Evolutionary conservation across 1,140 invertebrate species (phyloP), one percentile per base, ranked within the genome.

Genomic region (Myzus persicae): DNA sequence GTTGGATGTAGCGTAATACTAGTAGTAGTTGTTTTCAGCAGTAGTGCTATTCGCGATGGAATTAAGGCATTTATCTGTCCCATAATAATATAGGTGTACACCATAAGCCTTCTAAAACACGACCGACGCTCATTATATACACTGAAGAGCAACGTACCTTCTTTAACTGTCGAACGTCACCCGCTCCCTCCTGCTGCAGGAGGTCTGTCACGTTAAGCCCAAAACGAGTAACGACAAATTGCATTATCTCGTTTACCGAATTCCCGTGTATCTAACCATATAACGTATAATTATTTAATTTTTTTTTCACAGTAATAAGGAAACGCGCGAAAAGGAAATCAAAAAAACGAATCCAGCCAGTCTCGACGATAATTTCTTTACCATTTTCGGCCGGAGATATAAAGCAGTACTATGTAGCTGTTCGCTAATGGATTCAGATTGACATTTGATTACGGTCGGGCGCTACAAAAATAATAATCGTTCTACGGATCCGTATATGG

Each of bases 391-490:
- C 40, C 0, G 2, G 40, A 84, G 9, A 84, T 42, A 84, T 26
- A 84, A 26, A 40, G 24, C 76, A 36, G 0, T 14, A 76, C 20
- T 20, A 82, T 14, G 82, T 40, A 14, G 82, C n/a, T n/a, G 82
- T 82, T 40, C 9, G 82, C 40, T 84, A 84, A 84, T 84, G 82
- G 82, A 84, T 84, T 84, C 82, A 24, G 9, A 84, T 84, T 84
- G 36, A 26, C 38, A 84, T 11, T 42, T 40, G 38, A 84, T 84
- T 84, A 84, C 38, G 82, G 82, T 84, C 18, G 40, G 76, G 36
- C 20, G 36, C 76, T 38, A 82, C 76, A 38, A 82, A 38, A 82
- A 82, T 82, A 38, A 82, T 38, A 82, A 82, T 82, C 76, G n/a
- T 82, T 82, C 38, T 22, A 38, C 20, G 36, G 36, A n/a, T 82